phyloP scores from a whole-genome alignment of 1,140 invertebrate species.

The Hyles euphorbiae region DNA sequence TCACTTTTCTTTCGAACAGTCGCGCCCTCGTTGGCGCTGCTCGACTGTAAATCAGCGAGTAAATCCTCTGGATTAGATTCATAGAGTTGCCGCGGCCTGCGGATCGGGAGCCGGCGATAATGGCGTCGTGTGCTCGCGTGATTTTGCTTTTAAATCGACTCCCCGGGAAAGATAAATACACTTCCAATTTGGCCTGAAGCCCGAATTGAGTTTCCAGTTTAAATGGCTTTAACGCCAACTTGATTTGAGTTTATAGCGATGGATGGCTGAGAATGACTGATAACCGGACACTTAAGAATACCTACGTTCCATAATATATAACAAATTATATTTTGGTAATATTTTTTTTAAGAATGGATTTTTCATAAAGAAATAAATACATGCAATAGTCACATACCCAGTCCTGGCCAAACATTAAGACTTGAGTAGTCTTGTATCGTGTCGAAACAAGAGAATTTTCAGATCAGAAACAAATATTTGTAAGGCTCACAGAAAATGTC shows the following conservation, averaged over 20 bases:
- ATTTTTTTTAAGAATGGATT: background rate
- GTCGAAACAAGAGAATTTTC: no score
- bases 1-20: constrained; percentile 74
- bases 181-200: constrained; percentile 55
- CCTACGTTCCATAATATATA: background rate
- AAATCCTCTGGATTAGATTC: constrained; percentile 75
- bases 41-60: constrained; percentile 73
- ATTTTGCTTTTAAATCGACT: constrained; percentile 74
- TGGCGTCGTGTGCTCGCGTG: constrained; percentile 69
- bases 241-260: constrained; percentile 46
- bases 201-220: constrained; percentile 54
- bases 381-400: no score
- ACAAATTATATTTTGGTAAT: background rate
- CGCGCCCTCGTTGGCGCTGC: constrained; percentile 56
- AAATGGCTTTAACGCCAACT: constrained; percentile 55
- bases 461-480: no score
- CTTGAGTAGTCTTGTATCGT: background rate
- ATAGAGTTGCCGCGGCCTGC: constrained; percentile 72
- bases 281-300: constrained; percentile 40
- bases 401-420: background rate
- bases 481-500: no score
- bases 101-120: constrained; percentile 65
- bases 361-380: no score
- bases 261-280: constrained; percentile 49
- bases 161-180: constrained; percentile 65